phyloP scores from a whole-genome alignment of 2,797 vertebrate genomes.

The Coregonus suidteri region DNA sequence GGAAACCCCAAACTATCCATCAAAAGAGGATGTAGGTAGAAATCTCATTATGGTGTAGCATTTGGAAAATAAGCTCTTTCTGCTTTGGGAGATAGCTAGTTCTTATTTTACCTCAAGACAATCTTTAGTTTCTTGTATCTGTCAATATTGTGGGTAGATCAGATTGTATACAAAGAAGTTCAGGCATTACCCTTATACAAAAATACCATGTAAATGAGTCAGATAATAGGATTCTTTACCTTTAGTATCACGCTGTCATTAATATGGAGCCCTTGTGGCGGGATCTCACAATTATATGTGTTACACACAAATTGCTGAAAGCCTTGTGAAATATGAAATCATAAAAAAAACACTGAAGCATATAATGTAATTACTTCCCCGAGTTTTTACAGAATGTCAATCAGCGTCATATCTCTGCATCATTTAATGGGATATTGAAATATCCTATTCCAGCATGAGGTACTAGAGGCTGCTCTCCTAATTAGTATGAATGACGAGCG shows the following conservation, averaged over 20 bases:
- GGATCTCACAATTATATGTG: slow-evolving; percentile 37
- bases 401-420: slow-evolving; percentile 77
- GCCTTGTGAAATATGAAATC: slow-evolving; percentile 57
- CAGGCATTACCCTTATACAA: not conserved
- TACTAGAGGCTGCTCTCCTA: slow-evolving; percentile 71
- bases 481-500: slow-evolving; percentile 81
- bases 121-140: slow-evolving; percentile 36
- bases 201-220: not conserved
- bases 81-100: slow-evolving; percentile 46
- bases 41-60: slow-evolving; percentile 60
- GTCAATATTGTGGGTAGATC: not conserved
- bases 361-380: slow-evolving; percentile 77
- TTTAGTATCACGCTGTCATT: slow-evolving; percentile 17
- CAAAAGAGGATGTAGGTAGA: slow-evolving; percentile 55
- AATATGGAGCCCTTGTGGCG: slow-evolving; percentile 19
- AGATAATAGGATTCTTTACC: slow-evolving; percentile 12
- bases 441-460: slow-evolving; percentile 76
- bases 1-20: slow-evolving; percentile 55
- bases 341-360: slow-evolving; percentile 71
- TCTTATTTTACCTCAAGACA: slow-evolving; percentile 46
- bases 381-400: slow-evolving; percentile 77
- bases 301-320: slow-evolving; percentile 49
- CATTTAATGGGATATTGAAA: slow-evolving; percentile 82
- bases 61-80: slow-evolving; percentile 46
- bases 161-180: not conserved